phyloP scores from a whole-genome alignment of 2,797 vertebrate species.

The Pempheris klunzingeri region DNA sequence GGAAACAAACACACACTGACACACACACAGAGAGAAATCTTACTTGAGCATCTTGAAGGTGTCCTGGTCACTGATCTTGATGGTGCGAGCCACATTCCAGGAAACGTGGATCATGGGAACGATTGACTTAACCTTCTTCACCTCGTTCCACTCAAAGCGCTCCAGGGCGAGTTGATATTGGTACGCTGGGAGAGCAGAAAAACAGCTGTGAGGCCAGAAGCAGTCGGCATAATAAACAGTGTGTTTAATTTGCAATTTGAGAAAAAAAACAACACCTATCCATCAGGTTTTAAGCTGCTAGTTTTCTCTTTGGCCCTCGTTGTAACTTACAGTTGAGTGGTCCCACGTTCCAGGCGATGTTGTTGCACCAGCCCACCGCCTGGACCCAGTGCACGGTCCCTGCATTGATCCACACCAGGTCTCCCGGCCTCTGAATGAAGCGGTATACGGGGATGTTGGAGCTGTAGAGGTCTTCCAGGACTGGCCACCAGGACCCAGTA shows the following conservation, averaged over 20 bases:
- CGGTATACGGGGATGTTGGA: constrained; percentile 98
- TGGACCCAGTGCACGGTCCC: constrained; percentile 99
- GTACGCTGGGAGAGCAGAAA: constrained; percentile 77
- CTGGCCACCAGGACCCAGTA: constrained; percentile 98
- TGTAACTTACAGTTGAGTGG: constrained; percentile 88
- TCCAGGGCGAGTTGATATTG: constrained; percentile 98
- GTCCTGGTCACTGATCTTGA: constrained; percentile 97
- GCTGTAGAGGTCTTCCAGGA: constrained; percentile 98
- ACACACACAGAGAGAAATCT: constrained; percentile 60
- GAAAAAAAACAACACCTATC: constrained; percentile 3
- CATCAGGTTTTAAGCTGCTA: background rate
- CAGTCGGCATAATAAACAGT: background rate
- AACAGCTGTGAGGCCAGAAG: background rate
- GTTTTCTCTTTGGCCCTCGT: background rate
- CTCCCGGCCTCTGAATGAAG: constrained; percentile 98
- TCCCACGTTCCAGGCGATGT: constrained; percentile 92
- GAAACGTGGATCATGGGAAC: constrained; percentile 99
- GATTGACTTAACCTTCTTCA: constrained; percentile 98
- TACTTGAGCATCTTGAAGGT: constrained; percentile 99
- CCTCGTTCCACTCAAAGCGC: constrained; percentile 98
- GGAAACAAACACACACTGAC: background rate
- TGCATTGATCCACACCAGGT: constrained; percentile 99
- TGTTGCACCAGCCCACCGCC: constrained; percentile 99
- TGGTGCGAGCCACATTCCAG: constrained; percentile 99
- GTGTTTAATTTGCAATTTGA: constrained; percentile 25